Evolutionary conservation across 2,113 vertebrate genomes (phyloP).

Genomic region (Cyanocitta stelleri): DNA sequence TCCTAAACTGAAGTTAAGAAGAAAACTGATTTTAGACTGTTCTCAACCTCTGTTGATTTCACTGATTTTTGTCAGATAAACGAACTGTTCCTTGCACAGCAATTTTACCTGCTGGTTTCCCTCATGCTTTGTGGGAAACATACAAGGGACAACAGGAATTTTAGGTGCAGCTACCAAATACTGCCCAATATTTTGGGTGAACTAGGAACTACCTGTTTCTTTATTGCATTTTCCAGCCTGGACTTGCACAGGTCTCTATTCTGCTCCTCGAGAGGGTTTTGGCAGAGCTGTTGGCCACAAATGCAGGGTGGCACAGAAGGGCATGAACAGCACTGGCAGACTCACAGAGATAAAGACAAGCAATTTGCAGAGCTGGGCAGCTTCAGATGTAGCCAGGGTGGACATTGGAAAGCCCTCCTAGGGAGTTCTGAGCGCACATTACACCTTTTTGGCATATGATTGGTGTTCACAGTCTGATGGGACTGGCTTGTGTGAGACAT

Average conservation of each 20-base stretch:
- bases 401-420: not conserved
- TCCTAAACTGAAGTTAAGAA: not conserved
- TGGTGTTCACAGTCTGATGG: not conserved
- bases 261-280: not conserved
- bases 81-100: not conserved
- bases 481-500: not conserved
- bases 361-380: not conserved
- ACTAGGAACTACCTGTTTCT: not conserved
- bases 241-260: not conserved
- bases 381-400: not conserved
- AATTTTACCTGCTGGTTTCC: not conserved
- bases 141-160: not conserved
- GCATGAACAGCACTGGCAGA: not conserved
- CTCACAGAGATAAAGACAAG: not conserved
- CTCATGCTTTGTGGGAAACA: not conserved
- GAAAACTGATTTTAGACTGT: not conserved
- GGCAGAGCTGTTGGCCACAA: not conserved
- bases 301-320: not conserved
- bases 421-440: not conserved
- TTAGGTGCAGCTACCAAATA: not conserved
- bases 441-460: not conserved
- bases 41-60: not conserved
- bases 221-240: not conserved
- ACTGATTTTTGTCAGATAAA: not conserved
- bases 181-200: fast-evolving